phyloP scores from a whole-genome alignment of 2,797 vertebrate species.

The Pteronotus mesoamericanus region DNA sequence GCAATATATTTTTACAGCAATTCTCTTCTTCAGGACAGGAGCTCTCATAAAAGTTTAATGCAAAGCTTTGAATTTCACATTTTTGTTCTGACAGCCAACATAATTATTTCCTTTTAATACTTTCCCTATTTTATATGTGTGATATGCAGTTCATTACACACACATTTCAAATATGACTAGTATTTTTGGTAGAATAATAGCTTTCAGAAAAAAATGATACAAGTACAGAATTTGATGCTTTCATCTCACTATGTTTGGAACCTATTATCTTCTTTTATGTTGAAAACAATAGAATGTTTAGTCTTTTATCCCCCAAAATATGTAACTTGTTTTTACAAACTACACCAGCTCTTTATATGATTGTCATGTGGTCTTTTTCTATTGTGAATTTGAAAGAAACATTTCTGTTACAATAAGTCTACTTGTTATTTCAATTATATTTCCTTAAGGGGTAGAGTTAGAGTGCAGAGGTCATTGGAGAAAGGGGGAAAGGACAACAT shows the following conservation, averaged over 20 bases:
- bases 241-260: neutral
- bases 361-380: neutral
- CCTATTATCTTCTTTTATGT: neutral
- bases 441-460: conserved; percentile 24
- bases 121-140: neutral
- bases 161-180: neutral
- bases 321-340: neutral
- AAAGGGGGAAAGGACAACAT: neutral
- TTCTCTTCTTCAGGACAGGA: neutral
- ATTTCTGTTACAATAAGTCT: conserved; percentile 7
- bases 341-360: neutral
- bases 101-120: neutral
- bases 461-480: neutral
- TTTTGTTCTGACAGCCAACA: neutral
- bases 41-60: neutral
- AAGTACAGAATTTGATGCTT: neutral
- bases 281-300: neutral
- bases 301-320: neutral
- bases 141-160: neutral
- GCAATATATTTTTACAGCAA: neutral
- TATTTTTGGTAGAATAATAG: neutral
- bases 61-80: neutral
- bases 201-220: neutral
- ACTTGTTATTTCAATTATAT: neutral
- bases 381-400: neutral